Evolutionary conservation across 2,797 vertebrate species (phyloP).

Genomic region (Neosilurus mollespiculum): DNA sequence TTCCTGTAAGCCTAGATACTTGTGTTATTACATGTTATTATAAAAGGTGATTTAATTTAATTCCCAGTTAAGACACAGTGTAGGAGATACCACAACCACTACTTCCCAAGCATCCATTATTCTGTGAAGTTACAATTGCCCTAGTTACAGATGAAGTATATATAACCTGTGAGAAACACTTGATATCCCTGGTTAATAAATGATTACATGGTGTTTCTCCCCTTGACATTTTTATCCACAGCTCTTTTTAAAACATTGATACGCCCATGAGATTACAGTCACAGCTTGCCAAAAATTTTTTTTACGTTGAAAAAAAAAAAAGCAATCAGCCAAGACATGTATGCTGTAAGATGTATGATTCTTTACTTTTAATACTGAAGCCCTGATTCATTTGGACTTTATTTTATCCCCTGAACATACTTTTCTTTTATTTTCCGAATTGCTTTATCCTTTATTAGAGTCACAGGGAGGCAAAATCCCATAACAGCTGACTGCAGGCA

Average conservation of each 20-base stretch:
- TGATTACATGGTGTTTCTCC: neutral
- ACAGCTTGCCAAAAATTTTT: neutral
- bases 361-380: neutral
- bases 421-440: too few relatives aligned
- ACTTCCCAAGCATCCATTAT: neutral
- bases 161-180: neutral
- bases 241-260: neutral
- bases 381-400: neutral
- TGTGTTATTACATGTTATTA: neutral
- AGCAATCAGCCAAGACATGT: neutral
- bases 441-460: too few relatives aligned
- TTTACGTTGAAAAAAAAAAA: too few relatives aligned
- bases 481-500: too few relatives aligned
- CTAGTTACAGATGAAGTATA: neutral
- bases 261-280: neutral
- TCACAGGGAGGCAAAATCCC: too few relatives aligned
- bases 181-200: neutral
- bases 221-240: neutral
- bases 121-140: neutral
- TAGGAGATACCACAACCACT: neutral
- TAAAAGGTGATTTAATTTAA: neutral
- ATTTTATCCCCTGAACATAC: neutral
- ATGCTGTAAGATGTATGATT: too few relatives aligned
- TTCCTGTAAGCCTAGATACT: neutral
- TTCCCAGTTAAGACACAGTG: neutral